Base-by-base conservation (phyloP, 2,113 vertebrate species). In the Chitala chitala region DNA sequence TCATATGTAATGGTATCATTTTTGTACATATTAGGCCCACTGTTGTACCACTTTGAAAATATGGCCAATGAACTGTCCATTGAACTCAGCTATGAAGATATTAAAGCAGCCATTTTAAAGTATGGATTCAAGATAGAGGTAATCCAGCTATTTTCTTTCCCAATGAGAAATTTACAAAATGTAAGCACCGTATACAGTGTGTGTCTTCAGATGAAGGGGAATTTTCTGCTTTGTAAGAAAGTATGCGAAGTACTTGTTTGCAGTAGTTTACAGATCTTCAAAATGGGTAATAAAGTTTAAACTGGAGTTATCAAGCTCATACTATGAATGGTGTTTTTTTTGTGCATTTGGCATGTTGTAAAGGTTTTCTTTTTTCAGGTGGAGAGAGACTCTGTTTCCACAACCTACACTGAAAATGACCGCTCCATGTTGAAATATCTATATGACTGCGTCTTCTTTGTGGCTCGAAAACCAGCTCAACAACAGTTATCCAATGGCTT, bases 21-120 rank as follows among this genome's bases (percentile, higher is more conserved):
- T 58, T 48, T 26, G 26, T 4, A 79, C 83, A 58, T 76, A 78
- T 12, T 76, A 99, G 97, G 97, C 78, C 96, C 97, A 53, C 90
- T 99, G 40, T 86, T 99, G 55, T 99, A 99, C 83, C 97, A 99
- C 82, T 98, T 96, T 86, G 97, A 99, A 89, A 99, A 98, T 82
- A 87, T 98, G 90, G 96, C 95, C 83, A 96, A 97, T 79, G 97
- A 99, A 84, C 91, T 98, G 78, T 99, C 96, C 65, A 93, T 99
- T 82, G 97, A 99, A 87, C 89, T 99, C 74, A 98, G 95, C 84
- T 99, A 96, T 0, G 96, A 99, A 81, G 96, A 99, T 84, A 93
- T 99, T 76, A 94, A 92, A 86, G 88, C 88, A 46, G 94, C 94
- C 26, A 94, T 98, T 76, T 77, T 97, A 54, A 92, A 96, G 46